A percentile compares a stretch with the other conserved stretches of the same genome.
Evolutionary conservation across 2,113 vertebrate species (phyloP).

Genomic region (Oncorhynchus masou): DNA sequence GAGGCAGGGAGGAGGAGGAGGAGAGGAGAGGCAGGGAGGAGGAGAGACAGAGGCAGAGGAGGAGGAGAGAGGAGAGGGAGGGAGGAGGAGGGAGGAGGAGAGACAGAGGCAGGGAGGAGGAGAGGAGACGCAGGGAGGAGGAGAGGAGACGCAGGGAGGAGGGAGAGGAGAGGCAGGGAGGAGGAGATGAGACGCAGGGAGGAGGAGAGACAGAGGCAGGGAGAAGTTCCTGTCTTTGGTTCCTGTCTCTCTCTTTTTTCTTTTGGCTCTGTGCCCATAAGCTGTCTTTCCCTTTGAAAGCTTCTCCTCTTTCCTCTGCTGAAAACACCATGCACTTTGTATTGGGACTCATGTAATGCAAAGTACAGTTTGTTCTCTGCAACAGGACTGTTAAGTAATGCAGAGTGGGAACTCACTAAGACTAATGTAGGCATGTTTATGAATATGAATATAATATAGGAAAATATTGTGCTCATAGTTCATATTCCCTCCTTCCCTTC

Average conservation of each 20-base stretch:
- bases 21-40: too few species aligned
- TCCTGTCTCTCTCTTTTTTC: not conserved
- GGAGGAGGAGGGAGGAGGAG: too few species aligned
- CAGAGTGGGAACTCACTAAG: not conserved
- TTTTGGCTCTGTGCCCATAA: not conserved
- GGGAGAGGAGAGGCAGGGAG: too few species aligned
- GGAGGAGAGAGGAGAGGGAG: too few species aligned
- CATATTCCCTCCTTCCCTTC: constrained; percentile 4
- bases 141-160: too few species aligned
- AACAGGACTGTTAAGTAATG: not conserved
- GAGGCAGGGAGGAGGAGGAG: too few species aligned
- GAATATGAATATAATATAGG: too few species aligned
- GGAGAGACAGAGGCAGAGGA: too few species aligned
- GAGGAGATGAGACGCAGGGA: too few species aligned
- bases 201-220: too few species aligned
- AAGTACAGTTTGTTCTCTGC: not conserved
- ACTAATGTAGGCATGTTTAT: not conserved
- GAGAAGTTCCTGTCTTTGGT: constrained; percentile 16
- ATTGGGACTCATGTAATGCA: not conserved
- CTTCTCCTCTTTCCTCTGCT: not conserved
- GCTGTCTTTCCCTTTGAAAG: not conserved
- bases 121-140: too few species aligned
- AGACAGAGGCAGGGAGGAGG: too few species aligned
- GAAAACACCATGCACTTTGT: not conserved
- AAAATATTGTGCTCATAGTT: not conserved